These are phyloP conservation scores for Xanthia icteritia DNA, from an alignment of 2,888 invertebrate species.

Conservation along the genomic window DNA sequence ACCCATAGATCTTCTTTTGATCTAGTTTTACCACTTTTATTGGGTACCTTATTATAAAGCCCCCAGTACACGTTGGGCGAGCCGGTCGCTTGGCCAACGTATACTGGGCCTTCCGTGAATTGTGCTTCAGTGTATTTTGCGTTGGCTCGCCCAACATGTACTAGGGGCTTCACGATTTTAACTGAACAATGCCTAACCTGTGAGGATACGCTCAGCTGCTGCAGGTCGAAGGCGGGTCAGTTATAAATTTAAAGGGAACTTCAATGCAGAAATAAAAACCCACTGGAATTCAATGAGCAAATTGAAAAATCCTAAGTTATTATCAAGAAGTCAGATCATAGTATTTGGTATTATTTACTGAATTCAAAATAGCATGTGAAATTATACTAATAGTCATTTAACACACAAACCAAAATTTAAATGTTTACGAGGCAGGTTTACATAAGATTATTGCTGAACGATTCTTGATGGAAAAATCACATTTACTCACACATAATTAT, in stretches of 20 bases:
- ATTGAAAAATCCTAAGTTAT: not conserved
- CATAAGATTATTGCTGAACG: conserved; percentile 2
- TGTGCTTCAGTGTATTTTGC: too few relatives aligned
- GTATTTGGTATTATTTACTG: not conserved
- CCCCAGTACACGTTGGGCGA: too few relatives aligned
- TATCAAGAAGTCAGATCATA: not conserved
- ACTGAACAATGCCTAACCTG: not conserved
- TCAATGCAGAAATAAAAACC: not conserved
- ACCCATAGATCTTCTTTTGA: too few relatives aligned
- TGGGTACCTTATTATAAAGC: not conserved
- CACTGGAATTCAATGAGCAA: not conserved
- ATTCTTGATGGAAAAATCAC: not conserved
- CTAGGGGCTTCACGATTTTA: not conserved
- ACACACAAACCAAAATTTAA: too few relatives aligned
- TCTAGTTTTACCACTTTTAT: not conserved
- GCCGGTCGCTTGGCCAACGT: too few relatives aligned
- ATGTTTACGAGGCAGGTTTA: conserved; percentile 19
- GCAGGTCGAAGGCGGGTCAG: not conserved
- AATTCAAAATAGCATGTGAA: conserved; percentile 51
- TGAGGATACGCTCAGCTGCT: not conserved
- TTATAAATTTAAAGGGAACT: not conserved
- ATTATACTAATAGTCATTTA: conserved; percentile 41
- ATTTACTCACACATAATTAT: conserved; percentile 4
- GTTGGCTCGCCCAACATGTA: too few relatives aligned
- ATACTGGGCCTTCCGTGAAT: too few relatives aligned